These are phyloP conservation scores for Onchidella celtica DNA, from an alignment of 2,888 invertebrate genomes.

Conservation along the genomic window DNA sequence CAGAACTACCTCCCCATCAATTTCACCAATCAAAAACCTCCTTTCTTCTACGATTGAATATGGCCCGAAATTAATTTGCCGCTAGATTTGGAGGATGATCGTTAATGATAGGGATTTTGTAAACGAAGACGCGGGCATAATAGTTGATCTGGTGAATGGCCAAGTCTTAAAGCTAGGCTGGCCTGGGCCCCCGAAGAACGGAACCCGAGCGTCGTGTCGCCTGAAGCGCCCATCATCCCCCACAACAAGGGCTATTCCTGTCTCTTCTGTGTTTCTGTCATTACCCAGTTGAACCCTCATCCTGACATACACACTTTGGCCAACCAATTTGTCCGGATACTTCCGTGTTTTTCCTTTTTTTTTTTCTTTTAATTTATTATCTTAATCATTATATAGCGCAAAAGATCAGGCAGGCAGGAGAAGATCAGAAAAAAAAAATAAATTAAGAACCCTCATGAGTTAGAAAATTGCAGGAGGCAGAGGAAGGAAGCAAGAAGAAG, in stretches of 20 bases:
- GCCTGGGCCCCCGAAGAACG: neutral
- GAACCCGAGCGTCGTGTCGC: conserved; percentile 32
- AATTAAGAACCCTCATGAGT: neutral
- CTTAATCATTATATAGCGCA: neutral
- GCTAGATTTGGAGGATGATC: conserved; percentile 36
- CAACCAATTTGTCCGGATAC: conserved; percentile 18
- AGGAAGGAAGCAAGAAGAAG: neutral
- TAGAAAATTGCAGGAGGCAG: neutral
- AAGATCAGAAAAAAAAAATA: no score
- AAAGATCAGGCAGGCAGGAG: neutral
- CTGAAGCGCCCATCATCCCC: conserved; percentile 1
- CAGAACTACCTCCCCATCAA: conserved; percentile 28
- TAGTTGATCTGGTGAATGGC: conserved; percentile 31
- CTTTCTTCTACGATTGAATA: conserved; percentile 42
- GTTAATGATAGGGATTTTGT: conserved; percentile 46
- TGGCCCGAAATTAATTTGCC: conserved; percentile 44
- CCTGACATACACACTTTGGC: neutral
- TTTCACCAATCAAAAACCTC: conserved; percentile 42
- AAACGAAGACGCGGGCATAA: conserved; percentile 43
- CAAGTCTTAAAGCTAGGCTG: conserved; percentile 17
- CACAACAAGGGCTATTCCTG: conserved; percentile 20
- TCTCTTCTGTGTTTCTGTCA: neutral
- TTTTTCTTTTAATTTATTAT: no score
- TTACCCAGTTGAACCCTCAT: conserved; percentile 8
- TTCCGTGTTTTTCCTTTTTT: neutral